Conservation (phyloP, 2,113 vertebrate species). For the Lontra canadensis region DNA sequence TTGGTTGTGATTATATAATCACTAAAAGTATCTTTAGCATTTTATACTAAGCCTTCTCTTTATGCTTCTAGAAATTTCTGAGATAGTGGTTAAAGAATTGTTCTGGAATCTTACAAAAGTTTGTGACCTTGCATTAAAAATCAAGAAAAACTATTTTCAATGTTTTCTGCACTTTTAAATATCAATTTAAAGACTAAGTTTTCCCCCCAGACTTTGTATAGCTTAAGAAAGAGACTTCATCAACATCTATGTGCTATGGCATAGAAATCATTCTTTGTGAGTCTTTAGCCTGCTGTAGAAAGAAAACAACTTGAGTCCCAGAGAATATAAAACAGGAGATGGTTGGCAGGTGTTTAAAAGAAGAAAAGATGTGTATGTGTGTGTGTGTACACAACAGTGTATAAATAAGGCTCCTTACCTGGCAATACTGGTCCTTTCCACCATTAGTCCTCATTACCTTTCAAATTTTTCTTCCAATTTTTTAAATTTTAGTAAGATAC, state of each 20-base stretch:
- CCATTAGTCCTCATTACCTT: neutral
- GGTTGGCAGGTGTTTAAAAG: neutral
- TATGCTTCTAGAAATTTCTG: neutral
- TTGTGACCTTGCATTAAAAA: neutral
- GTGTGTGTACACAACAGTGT: neutral
- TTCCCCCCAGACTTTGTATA: neutral
- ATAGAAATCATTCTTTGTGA: neutral
- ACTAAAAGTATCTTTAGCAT: constrained; percentile 45
- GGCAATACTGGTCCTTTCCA: neutral
- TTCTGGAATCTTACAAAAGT: neutral
- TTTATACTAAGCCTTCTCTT: constrained; percentile 28
- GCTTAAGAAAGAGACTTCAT: neutral
- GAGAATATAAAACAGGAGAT: neutral
- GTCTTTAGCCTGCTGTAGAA: neutral
- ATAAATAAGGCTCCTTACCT: neutral
- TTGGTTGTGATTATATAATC: neutral
- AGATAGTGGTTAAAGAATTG: neutral
- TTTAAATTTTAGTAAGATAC: neutral
- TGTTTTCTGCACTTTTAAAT: neutral
- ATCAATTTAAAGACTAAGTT: neutral
- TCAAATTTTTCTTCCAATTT: neutral
- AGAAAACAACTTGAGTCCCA: neutral
- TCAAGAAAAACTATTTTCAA: neutral
- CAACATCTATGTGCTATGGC: neutral
- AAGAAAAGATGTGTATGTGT: neutral